Evolutionary conservation across 2,113 vertebrate species (phyloP), one percentile per base, ranked within the genome.

Genomic region (Mungos mungo): DNA sequence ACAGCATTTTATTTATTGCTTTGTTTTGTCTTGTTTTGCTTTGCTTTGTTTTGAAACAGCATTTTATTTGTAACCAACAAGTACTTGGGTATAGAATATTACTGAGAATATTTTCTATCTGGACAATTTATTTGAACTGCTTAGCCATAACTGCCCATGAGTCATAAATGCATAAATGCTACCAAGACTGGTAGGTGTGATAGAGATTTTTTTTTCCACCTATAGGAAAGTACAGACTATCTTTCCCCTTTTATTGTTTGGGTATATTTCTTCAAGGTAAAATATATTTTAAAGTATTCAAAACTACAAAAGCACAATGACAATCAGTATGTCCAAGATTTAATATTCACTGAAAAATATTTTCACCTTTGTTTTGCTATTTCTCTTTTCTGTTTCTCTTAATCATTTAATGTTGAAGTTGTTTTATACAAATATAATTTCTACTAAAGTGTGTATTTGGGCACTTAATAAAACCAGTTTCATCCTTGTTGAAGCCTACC

Each of bases 301-400:
- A 41, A 57, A 83, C 38, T 79, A 91, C 92, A 66, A 83, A 87
- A 96, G 27, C 23, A 68, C 31, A 31, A 95, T 88, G 79, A 54
- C 31, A 97, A 80, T 21, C 95, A 97, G 95, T 97, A 94, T 76
- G 31, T 97, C 97, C 45, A 79, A 92, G 71, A 60, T 94, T 93
- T 66, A 82, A 89, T 80, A 57, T 82, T 88, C 60, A 50, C 88
- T 87, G 71, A 93, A 98, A 98, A 72, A 41, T 93, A 90, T 96
- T 97, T 98, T 95, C 96, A 84, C 66, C 35, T 91, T 96, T 98
- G 87, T 97, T 98, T 79, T 57, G 84, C 93, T 87, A 35, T 47
- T 90, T 92, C 11, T 13, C 3, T 85, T 90, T 82, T 54, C 38
- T 84, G 23, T 94, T 97, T 97, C 94, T 96, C 91, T 63, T 52